Evolutionary conservation across 2,888 invertebrate genomes (phyloP).

Genomic region (Drosophila multiciliata): DNA sequence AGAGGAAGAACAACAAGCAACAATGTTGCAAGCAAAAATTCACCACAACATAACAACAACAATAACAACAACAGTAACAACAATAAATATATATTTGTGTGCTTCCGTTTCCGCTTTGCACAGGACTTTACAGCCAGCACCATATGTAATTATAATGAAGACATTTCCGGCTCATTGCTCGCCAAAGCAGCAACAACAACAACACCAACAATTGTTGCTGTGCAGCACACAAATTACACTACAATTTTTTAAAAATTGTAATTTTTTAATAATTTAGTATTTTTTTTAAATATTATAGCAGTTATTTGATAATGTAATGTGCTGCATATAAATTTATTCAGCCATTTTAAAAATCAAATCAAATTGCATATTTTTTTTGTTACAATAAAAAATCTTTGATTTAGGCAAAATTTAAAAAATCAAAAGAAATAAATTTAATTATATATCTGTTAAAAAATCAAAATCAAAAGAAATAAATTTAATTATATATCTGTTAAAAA

Average conservation of each 20-base stretch:
- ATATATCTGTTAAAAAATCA: background rate
- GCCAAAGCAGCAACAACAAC: slow-evolving; percentile 47
- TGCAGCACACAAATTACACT: background rate
- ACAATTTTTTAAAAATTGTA: background rate
- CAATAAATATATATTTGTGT: slow-evolving; percentile 66
- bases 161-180: slow-evolving; percentile 77
- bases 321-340: background rate
- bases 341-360: background rate
- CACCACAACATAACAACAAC: background rate
- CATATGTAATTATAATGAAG: slow-evolving; percentile 79
- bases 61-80: slow-evolving; percentile 5
- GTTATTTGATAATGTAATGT: background rate
- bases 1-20: background rate
- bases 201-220: background rate
- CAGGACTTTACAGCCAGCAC: slow-evolving; percentile 26
- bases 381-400: background rate
- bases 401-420: background rate
- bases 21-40: background rate
- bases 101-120: slow-evolving; percentile 59
- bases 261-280: background rate
- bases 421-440: fast-evolving
- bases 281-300: background rate
- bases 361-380: background rate
- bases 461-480: fast-evolving
- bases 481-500: background rate